Base-by-base conservation (phyloP, 2,113 vertebrate genomes). In the Synchiropus splendidus region DNA sequence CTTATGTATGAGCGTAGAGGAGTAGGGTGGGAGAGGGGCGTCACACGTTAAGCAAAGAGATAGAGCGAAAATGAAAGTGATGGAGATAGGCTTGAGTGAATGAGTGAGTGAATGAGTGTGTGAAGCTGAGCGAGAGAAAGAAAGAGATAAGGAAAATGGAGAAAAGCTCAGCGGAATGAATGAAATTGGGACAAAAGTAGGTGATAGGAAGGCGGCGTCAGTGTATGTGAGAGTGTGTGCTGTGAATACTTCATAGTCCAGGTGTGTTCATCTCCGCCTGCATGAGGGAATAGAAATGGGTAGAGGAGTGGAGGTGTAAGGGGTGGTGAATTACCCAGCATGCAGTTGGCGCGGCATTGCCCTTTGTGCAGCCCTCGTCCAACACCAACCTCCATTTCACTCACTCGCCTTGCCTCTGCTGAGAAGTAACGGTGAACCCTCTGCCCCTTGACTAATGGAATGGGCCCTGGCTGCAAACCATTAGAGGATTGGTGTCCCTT, bases 401-500 rank as follows among this genome's bases (percentile, higher is more conserved):
- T 74, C 60, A 47, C 70, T 74, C 68, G 6, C 61, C 71, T 61
- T 71, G 50, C 44, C 51, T 41, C 16, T 13, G 13, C 45, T 18
- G 67, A 58, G 58, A 43, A 66, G 65, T 63, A 42, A 62, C 16
- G n/a, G 48, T 82, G 77, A 79, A 82, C 79, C 63, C 69, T 62
- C 62, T 67, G 70, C 63, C 70, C 67, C 68, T 63, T 61, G 62
- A 72, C 64, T 84, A 80, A 82, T 82, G 74, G 80, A 82, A 81
- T 77, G 80, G 78, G 71, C 72, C 75, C 68, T 75, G 39, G 59
- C 62, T 70, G 49, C 45, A 66, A 62, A 70, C 73, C 78, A 84
- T 84, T 81, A 84, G 73, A 75, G 72, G 67, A 82, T 73, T 74
- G 82, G 66, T 65, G 65, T 77, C 57, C 70, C 67, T 70, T 64